Evolutionary conservation across 2,888 invertebrate genomes (phyloP).

Genomic region (Tridacna crocea): DNA sequence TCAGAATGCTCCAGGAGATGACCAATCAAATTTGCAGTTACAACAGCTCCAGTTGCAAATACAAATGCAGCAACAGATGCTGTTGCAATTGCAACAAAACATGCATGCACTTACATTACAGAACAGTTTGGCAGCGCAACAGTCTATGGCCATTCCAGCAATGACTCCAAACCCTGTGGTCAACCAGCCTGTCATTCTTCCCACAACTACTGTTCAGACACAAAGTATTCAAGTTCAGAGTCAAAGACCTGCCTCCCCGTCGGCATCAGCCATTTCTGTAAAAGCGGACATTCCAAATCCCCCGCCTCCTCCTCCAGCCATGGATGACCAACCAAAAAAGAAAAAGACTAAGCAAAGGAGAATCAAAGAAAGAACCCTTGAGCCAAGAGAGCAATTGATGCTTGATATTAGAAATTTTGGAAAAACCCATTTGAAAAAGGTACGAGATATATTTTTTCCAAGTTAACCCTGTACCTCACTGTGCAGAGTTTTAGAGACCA

Average conservation of each 20-base stretch:
- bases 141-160: slow-evolving; percentile 4
- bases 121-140: slow-evolving; percentile 43
- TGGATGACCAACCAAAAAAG: slow-evolving; percentile 42
- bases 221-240: slow-evolving; percentile 28
- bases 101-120: slow-evolving; percentile 68
- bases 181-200: slow-evolving; percentile 20
- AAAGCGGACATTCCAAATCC: slow-evolving; percentile 26
- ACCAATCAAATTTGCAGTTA: slow-evolving; percentile 69
- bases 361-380: slow-evolving; percentile 81
- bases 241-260: slow-evolving; percentile 34
- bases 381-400: slow-evolving; percentile 89
- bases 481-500: too few relatives aligned
- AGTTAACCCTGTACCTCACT: too few relatives aligned
- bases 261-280: slow-evolving; percentile 21
- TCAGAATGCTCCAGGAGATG: slow-evolving; percentile 54
- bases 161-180: not conserved
- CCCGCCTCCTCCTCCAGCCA: slow-evolving; percentile 49
- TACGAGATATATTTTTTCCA: slow-evolving; percentile 39
- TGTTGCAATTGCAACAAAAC: slow-evolving; percentile 71
- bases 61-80: slow-evolving; percentile 75
- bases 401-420: slow-evolving; percentile 89
- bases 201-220: slow-evolving; percentile 35
- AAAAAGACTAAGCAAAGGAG: slow-evolving; percentile 63
- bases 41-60: slow-evolving; percentile 75
- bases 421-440: slow-evolving; percentile 76